Evolutionary conservation across 2,888 invertebrate genomes (phyloP).

Genomic region (Bellardia pandia): DNA sequence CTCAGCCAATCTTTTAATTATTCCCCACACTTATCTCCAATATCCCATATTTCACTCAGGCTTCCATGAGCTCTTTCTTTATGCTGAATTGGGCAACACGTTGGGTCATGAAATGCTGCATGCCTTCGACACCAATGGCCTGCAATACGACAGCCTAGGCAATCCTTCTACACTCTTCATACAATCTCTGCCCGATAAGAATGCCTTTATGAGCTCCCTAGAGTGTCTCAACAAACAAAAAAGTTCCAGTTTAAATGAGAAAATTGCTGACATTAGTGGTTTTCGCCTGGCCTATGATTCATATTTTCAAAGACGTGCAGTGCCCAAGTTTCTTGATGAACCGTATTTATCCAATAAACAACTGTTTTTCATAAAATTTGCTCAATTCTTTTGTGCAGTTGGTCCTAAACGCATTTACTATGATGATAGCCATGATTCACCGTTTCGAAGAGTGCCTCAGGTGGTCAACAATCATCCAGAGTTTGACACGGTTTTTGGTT

Average conservation of each 20-base stretch:
- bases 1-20: slow-evolving; percentile 72
- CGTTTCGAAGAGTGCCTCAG: slow-evolving; percentile 70
- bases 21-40: slow-evolving; percentile 74
- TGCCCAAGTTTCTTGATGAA: slow-evolving; percentile 13
- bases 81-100: slow-evolving; percentile 74
- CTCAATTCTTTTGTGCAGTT: slow-evolving; percentile 75
- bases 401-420: slow-evolving; percentile 63
- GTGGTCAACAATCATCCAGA: slow-evolving; percentile 73
- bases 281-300: slow-evolving; percentile 75
- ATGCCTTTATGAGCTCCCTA: slow-evolving; percentile 48
- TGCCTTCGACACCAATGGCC: slow-evolving; percentile 75
- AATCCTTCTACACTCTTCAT: slow-evolving; percentile 61
- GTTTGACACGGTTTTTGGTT: slow-evolving; percentile 72
- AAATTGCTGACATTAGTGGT: slow-evolving; percentile 76
- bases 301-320: slow-evolving; percentile 44
- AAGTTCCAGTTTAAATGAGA: slow-evolving; percentile 74
- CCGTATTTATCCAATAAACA: slow-evolving; percentile 59
- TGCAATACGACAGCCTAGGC: slow-evolving; percentile 75
- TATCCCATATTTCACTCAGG: slow-evolving; percentile 69
- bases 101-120: slow-evolving; percentile 77
- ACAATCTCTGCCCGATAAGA: slow-evolving; percentile 56
- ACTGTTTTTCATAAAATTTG: slow-evolving; percentile 75
- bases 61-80: slow-evolving; percentile 72
- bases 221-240: slow-evolving; percentile 67
- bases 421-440: slow-evolving; percentile 72